Conservation (phyloP, 2,113 vertebrate species). For the Jacana jacana region DNA sequence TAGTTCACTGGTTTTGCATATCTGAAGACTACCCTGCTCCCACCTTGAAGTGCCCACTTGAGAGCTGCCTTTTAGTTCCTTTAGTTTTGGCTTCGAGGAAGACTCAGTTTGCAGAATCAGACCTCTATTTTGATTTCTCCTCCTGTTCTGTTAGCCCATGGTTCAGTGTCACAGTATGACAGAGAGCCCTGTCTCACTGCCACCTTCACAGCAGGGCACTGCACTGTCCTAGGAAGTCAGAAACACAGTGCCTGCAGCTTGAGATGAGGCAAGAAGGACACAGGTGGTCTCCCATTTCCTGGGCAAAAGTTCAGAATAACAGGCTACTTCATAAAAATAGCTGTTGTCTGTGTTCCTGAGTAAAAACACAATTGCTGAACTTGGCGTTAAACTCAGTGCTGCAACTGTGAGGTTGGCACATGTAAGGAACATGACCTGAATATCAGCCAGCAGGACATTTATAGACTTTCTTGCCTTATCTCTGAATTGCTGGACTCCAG, state of each 20-base stretch:
- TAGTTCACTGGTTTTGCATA: background rate
- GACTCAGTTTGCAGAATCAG: background rate
- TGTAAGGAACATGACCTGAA: background rate
- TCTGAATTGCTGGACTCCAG: background rate
- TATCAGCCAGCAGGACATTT: background rate
- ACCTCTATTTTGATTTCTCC: background rate
- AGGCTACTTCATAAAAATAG: background rate
- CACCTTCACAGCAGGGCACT: background rate
- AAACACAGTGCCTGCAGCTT: background rate
- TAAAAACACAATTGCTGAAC: background rate
- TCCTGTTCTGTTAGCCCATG: background rate
- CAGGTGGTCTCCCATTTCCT: background rate
- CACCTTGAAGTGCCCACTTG: background rate
- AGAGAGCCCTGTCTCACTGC: background rate
- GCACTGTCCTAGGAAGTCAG: background rate
- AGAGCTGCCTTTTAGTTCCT: background rate
- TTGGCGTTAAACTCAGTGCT: background rate
- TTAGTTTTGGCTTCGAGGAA: background rate
- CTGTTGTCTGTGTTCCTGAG: background rate
- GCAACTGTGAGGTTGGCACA: background rate
- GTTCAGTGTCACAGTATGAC: background rate
- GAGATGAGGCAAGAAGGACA: background rate
- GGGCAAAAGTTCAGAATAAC: background rate
- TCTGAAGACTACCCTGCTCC: background rate
- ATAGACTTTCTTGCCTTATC: background rate